Conservation (phyloP, 2,797 vertebrate species). For the Enteromius argenteus region DNA sequence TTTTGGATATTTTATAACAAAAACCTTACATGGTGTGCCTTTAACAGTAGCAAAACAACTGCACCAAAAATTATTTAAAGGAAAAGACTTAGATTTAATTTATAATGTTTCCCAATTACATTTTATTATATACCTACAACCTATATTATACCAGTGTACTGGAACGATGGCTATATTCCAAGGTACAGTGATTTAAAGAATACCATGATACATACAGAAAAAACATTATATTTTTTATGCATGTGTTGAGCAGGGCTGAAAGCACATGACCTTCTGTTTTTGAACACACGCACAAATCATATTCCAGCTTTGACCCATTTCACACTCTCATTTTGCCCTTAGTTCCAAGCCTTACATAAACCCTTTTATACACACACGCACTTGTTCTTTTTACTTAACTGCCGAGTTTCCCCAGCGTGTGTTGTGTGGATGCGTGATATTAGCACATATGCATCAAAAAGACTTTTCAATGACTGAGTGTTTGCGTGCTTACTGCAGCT, state of each 20-base stretch:
- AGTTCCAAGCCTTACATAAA: conserved; percentile 66
- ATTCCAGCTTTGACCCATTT: conserved; percentile 79
- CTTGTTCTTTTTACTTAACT: background rate
- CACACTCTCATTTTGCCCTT: conserved; percentile 72
- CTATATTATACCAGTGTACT: background rate
- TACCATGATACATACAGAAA: background rate
- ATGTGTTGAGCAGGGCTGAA: conserved; percentile 44
- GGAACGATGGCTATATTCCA: background rate
- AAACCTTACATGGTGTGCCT: too few species aligned
- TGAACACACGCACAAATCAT: conserved; percentile 42
- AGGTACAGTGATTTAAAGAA: background rate
- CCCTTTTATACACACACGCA: background rate
- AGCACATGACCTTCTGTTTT: conserved; percentile 33
- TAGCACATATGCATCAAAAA: conserved; percentile 28
- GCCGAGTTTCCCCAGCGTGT: background rate
- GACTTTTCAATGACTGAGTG: conserved; percentile 25
- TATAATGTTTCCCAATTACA: background rate
- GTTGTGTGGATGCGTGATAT: conserved; percentile 10
- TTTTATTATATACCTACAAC: background rate
- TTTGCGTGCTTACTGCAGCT: background rate
- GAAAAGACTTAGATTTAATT: background rate
- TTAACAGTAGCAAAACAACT: background rate
- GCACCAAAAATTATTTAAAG: background rate
- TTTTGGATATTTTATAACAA: too few species aligned
- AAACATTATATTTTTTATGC: conserved; percentile 1